Base-by-base conservation (phyloP, 2,113 vertebrate species). In the Trichechus manatus region DNA sequence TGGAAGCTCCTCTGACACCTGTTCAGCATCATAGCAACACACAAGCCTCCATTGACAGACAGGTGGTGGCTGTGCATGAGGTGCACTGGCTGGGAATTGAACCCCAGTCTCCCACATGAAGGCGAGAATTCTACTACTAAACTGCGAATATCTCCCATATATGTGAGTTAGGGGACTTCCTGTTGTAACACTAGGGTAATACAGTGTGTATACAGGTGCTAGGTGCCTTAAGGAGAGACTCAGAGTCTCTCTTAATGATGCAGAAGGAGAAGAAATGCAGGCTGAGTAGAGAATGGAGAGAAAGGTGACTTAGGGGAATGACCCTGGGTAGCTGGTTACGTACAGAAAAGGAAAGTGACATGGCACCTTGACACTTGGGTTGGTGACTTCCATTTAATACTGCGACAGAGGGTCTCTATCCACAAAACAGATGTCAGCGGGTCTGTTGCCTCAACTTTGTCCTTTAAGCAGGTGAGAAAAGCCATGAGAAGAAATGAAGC, bases 81-180 rank as follows among this genome's bases (percentile, higher is more conserved):
- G 31, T 15, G 7, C 6, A 19, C 5, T n/a, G 13, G 31, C 33
- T 33, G 33, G 68, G 33, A 70, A 70, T 36, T 20, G 14, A 36
- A 19, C 33, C 15, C 20, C 6, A 7, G 33, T 70, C 31, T 70
- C 68, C 68, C 4, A 6, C 68, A 70, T 36, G 5, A 23, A 70
- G 33, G 68, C 31, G 17, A n/a, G 33, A 70, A 14, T n/a, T n/a
- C 33, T 70, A 36, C 68, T 31, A 70, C 31, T 70, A 19, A 70
- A 19, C 68, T 70, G 15, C 5, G 15, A 70, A n/a, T 70, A 33
- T 14, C 15, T 15, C 68, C 68, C 33, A 31, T 66, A 42, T 50
- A 47, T 17, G n/a, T 96, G 83, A 89, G 66, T 70, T 39, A 63
- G 86, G 61, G 61, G 36, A 86, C 14, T 56, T 87, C 47, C 36